Conservation (phyloP, 37 sponge, comb jelly and placozoan genomes). For the Oopsacas minuta region DNA sequence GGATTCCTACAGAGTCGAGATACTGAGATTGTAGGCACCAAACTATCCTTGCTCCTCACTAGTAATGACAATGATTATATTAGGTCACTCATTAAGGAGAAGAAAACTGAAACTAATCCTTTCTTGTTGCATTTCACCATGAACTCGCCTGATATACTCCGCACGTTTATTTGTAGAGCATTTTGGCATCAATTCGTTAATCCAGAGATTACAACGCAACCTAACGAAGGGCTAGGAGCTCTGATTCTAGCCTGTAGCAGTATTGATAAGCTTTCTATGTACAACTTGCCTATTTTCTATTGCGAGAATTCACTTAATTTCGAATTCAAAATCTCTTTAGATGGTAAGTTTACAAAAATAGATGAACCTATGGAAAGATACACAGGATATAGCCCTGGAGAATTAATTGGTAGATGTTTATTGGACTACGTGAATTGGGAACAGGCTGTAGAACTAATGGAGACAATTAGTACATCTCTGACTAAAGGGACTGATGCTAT, state of each 20-base stretch:
- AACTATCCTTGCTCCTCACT: background rate
- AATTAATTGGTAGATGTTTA: background rate
- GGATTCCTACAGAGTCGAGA: background rate
- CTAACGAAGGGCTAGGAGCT: background rate
- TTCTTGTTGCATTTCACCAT: background rate
- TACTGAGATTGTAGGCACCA: background rate
- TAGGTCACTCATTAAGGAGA: background rate
- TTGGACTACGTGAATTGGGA: slow-evolving; percentile 1
- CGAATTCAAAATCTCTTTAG: slow-evolving; percentile 10
- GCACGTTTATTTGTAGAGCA: background rate
- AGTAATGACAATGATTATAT: background rate
- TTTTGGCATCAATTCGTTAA: background rate
- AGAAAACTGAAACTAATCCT: background rate
- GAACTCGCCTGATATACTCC: background rate
- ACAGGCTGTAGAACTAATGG: background rate
- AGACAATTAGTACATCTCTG: background rate
- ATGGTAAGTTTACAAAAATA: background rate
- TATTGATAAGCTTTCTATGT: background rate
- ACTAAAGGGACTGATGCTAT: background rate
- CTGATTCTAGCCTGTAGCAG: slow-evolving; percentile 1
- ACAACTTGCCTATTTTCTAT: background rate
- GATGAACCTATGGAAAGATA: background rate
- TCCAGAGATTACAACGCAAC: background rate
- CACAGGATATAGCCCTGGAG: background rate
- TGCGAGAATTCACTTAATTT: background rate